Conservation (phyloP, 2,113 vertebrate species). For the Lathamus discolor region DNA sequence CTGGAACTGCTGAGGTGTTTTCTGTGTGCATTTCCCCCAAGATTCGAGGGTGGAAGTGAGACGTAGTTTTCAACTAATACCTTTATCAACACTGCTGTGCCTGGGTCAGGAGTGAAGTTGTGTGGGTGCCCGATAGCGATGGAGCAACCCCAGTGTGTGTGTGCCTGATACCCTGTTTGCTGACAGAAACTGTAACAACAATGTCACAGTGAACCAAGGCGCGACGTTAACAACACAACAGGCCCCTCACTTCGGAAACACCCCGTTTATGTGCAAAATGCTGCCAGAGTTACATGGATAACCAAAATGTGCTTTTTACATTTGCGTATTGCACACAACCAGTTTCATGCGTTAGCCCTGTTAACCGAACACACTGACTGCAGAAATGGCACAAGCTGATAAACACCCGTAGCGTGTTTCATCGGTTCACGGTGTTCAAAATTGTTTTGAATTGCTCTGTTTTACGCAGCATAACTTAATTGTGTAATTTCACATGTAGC, state of each 20-base stretch:
- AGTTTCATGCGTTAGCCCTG: background rate
- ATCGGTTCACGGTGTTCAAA: background rate
- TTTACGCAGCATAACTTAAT: background rate
- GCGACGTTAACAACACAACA: background rate
- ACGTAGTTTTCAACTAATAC: accelerated
- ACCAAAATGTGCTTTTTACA: background rate
- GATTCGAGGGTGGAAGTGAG: background rate
- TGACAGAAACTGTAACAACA: background rate
- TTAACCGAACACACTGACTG: background rate
- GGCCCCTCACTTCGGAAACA: background rate
- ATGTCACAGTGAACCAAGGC: background rate
- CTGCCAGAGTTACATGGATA: background rate
- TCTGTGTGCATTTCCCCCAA: background rate
- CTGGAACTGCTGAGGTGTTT: background rate
- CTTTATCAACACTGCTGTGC: background rate
- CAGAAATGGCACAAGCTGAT: background rate
- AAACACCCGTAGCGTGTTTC: background rate
- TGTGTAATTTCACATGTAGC: background rate
- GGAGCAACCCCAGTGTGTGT: background rate
- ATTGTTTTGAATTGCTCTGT: background rate
- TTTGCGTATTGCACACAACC: background rate
- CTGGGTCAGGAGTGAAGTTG: background rate
- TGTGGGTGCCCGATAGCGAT: background rate
- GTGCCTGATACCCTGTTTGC: background rate
- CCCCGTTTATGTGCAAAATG: accelerated